Evolutionary conservation across 1,140 invertebrate genomes (phyloP), one percentile per base, ranked within the genome.

Genomic region (Melipona quadrifasciata): DNA sequence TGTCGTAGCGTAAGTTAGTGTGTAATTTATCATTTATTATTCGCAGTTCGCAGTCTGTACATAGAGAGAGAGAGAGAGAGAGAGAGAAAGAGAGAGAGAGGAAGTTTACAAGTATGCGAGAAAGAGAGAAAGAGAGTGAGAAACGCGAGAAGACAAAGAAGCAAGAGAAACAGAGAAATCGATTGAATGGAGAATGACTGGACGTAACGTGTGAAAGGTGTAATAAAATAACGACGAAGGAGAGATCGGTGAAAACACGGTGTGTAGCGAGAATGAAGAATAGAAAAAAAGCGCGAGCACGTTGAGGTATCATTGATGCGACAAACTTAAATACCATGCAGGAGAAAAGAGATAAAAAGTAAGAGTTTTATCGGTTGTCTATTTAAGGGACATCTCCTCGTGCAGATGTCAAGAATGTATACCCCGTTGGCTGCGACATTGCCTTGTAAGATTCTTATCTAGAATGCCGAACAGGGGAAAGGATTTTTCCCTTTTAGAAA

Each of bases 11-110:
- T 89, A 89, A 89, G 81, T 85, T 89, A 89, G 85, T 34, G 16
- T 6, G 55, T 89, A 87, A 89, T 85, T 90, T 87, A 82, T 91
- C 89, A 90, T 89, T 87, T 89, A 90, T 87, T 89, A 90, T 86
- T 77, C 84, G 82, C 87, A 89, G 80, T 90, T 90, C 89, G 80
- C 85, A 88, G 74, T 90, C 85, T 89, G 89, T 91, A 91, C 70
- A 90, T 90, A 89, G 57, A 24, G 78, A 80, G 6, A 27, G 34
- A 34, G 64, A 53, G 61, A 80, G 12, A 77, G 64, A 67, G 57
- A 57, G 16, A 79, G 51, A 14, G 83, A 31, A 21, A 65, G n/a
- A 55, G 21, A 47, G 76, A 64, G 39, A 68, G 12, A 65, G 6
- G 34, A 24, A n/a, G n/a, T n/a, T n/a, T 67, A 34, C 2, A 19